phyloP scores from a whole-genome alignment of 2,888 invertebrate genomes.

The Netelia virgata region DNA sequence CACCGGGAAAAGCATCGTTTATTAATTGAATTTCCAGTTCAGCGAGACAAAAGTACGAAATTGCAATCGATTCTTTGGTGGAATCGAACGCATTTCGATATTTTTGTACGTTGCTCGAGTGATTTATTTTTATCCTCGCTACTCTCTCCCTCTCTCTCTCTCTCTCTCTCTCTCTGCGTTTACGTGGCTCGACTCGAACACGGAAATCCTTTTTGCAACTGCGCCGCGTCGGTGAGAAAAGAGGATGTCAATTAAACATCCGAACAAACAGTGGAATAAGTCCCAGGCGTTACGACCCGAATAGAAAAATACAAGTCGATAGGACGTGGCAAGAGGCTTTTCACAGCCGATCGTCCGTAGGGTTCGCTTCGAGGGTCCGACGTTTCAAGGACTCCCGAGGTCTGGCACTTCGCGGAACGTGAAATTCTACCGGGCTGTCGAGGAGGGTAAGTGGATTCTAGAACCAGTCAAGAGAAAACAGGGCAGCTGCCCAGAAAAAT shows the following conservation, averaged over 20 bases:
- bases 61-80: slow-evolving; percentile 26
- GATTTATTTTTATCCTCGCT: slow-evolving; percentile 2
- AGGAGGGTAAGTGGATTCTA: slow-evolving; percentile 45
- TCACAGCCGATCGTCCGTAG: too few relatives aligned
- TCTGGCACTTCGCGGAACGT: not conserved
- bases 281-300: slow-evolving; percentile 10
- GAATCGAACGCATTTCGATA: slow-evolving; percentile 11
- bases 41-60: slow-evolving; percentile 8
- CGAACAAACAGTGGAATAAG: slow-evolving; percentile 34
- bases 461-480: slow-evolving; percentile 5
- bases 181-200: slow-evolving; percentile 10
- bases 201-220: slow-evolving; percentile 46
- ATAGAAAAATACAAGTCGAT: slow-evolving; percentile 13
- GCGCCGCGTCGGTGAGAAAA: slow-evolving; percentile 15
- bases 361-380: slow-evolving; percentile 5
- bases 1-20: not conserved
- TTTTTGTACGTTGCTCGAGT: slow-evolving; percentile 31
- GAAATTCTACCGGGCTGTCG: slow-evolving; percentile 42
- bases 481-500: slow-evolving; percentile 14
- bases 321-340: not conserved
- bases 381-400: not conserved
- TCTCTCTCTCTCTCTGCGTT: slow-evolving; percentile 9
- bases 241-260: slow-evolving; percentile 51
- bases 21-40: not conserved
- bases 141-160: not conserved